Conservation (phyloP, 1,140 invertebrate species). For the Tenebrio molitor region DNA sequence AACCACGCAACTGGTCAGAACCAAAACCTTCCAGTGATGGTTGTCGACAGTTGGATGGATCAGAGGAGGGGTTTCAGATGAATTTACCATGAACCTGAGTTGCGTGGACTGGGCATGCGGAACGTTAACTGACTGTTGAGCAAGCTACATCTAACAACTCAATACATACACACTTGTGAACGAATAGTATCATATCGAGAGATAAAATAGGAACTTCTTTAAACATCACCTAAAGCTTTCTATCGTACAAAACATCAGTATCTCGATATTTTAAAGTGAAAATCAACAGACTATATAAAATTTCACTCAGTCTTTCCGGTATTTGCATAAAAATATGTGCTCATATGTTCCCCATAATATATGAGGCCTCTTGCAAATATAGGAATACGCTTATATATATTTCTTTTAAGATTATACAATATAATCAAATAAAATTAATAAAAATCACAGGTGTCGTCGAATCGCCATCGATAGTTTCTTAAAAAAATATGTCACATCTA, state of each 20-base stretch:
- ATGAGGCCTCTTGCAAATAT: constrained; percentile 66
- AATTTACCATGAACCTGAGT: constrained; percentile 60
- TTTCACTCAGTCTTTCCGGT: constrained; percentile 68
- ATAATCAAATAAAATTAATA: constrained; percentile 65
- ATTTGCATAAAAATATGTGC: constrained; percentile 68
- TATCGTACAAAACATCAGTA: constrained; percentile 66
- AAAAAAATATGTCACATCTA: constrained; percentile 64
- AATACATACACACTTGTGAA: constrained; percentile 65
- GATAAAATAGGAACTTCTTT: constrained; percentile 68
- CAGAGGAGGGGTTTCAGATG: constrained; percentile 58
- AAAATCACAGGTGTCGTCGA: constrained; percentile 68
- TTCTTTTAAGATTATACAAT: constrained; percentile 63
- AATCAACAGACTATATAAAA: constrained; percentile 67
- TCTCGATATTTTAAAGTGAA: constrained; percentile 65
- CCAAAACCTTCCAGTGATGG: neutral
- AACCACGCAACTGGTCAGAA: neutral
- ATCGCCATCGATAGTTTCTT: constrained; percentile 64
- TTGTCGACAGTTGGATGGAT: constrained; percentile 60
- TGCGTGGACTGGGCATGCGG: constrained; percentile 63
- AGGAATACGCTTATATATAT: constrained; percentile 66
- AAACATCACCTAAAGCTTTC: constrained; percentile 67
- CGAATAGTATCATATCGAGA: constrained; percentile 65
- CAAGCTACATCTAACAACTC: constrained; percentile 67
- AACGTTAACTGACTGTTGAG: constrained; percentile 65
- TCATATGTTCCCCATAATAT: constrained; percentile 65